phyloP scores from a whole-genome alignment of 2,797 vertebrate species.

The Notoglanidium macrostoma region DNA sequence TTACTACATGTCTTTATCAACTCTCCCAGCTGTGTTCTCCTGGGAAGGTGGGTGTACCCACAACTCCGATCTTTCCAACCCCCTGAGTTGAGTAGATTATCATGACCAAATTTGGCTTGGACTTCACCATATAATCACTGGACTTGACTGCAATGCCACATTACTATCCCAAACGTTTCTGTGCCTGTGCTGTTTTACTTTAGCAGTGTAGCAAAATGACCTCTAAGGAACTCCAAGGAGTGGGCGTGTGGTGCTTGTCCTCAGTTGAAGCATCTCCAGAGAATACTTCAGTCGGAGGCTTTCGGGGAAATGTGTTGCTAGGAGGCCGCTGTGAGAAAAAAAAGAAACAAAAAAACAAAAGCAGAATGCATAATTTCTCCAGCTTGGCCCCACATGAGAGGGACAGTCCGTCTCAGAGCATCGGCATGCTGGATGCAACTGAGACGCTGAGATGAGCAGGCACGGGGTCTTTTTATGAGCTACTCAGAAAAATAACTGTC shows the following conservation, averaged over 20 bases:
- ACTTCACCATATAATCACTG: neutral
- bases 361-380: constrained; percentile 44
- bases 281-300: constrained; percentile 60
- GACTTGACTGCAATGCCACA: constrained; percentile 11
- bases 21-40: constrained; percentile 16
- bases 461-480: constrained; percentile 45
- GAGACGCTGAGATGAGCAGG: constrained; percentile 67
- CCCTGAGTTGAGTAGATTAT: constrained; percentile 4
- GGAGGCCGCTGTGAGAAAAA: constrained; percentile 56
- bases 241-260: constrained; percentile 43
- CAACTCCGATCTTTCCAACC: neutral
- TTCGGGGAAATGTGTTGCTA: constrained; percentile 62
- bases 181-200: constrained; percentile 35
- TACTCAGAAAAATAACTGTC: constrained; percentile 60
- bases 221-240: constrained; percentile 39
- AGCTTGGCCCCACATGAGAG: constrained; percentile 75
- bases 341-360: constrained; percentile 28
- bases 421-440: constrained; percentile 73
- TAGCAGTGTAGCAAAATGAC: constrained; percentile 35
- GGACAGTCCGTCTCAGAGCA: constrained; percentile 70
- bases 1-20: constrained; percentile 35
- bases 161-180: neutral
- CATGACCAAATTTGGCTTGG: constrained; percentile 20
- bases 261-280: constrained; percentile 55
- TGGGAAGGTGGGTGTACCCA: constrained; percentile 9